Conservation (phyloP, 2,797 vertebrate species). For the Brachyrhaphis roseni region DNA sequence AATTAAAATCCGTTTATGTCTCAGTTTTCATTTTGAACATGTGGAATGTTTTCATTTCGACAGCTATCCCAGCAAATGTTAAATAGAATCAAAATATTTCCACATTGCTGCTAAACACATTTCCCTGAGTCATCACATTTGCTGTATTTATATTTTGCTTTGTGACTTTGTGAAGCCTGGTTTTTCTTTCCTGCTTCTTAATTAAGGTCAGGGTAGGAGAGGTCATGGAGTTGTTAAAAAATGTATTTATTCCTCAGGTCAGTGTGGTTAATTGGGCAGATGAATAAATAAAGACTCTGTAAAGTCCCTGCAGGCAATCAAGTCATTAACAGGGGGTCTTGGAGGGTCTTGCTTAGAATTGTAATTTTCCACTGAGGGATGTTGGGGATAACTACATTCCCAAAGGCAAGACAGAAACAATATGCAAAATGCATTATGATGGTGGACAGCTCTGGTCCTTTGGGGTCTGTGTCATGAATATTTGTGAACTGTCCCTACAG, state of each 20-base stretch:
- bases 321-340: constrained; percentile 20
- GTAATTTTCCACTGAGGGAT: constrained; percentile 42
- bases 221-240: constrained; percentile 1
- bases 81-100: neutral
- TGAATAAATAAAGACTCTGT: constrained; percentile 37
- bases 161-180: neutral
- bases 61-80: neutral
- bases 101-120: neutral
- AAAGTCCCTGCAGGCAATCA: constrained; percentile 18
- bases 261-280: constrained; percentile 16
- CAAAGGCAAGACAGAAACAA: constrained; percentile 34
- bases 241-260: constrained; percentile 16
- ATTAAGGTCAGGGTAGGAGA: neutral
- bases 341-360: constrained; percentile 36
- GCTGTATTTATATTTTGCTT: neutral
- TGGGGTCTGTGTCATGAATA: neutral
- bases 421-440: neutral
- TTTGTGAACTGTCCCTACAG: neutral
- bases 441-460: neutral
- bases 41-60: neutral
- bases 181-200: neutral
- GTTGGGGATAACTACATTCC: constrained; percentile 41
- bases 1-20: neutral
- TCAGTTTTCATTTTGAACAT: neutral
- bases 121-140: neutral